Conservation (phyloP, 2,113 vertebrate species). For the Machaerirhynchus nigripectus region DNA sequence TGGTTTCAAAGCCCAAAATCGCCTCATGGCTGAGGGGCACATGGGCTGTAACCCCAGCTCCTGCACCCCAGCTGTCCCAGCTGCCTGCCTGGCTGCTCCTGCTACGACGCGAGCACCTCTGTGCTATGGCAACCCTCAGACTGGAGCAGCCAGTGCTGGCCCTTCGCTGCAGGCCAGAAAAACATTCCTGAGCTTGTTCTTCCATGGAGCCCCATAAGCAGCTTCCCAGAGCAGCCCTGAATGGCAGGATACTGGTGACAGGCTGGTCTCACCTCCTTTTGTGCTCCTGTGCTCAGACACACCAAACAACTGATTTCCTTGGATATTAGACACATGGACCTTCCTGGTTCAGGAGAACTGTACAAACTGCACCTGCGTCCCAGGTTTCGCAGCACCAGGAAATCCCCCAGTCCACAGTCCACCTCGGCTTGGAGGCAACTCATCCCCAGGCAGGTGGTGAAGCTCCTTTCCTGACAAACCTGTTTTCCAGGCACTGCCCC, state of each 20-base stretch:
- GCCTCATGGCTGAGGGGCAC: accelerated
- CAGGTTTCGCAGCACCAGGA: background rate
- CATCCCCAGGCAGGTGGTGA: background rate
- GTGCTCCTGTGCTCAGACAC: background rate
- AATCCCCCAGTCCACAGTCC: background rate
- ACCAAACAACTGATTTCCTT: background rate
- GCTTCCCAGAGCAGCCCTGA: background rate
- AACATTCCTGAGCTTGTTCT: background rate
- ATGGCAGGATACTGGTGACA: accelerated
- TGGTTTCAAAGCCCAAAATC: background rate
- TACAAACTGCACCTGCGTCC: background rate
- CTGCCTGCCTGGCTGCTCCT: background rate
- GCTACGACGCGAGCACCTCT: background rate
- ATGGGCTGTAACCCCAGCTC: accelerated
- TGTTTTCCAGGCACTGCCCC: background rate
- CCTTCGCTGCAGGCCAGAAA: background rate
- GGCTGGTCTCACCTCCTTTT: background rate
- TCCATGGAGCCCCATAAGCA: accelerated
- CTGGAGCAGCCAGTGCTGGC: accelerated
- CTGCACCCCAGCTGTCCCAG: background rate
- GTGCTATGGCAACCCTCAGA: background rate
- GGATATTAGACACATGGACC: background rate
- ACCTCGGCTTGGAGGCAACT: background rate
- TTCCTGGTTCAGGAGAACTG: accelerated
- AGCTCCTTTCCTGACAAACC: background rate